Base-by-base conservation (phyloP, 2,888 invertebrate species). In the Drosophila aldrichi region DNA sequence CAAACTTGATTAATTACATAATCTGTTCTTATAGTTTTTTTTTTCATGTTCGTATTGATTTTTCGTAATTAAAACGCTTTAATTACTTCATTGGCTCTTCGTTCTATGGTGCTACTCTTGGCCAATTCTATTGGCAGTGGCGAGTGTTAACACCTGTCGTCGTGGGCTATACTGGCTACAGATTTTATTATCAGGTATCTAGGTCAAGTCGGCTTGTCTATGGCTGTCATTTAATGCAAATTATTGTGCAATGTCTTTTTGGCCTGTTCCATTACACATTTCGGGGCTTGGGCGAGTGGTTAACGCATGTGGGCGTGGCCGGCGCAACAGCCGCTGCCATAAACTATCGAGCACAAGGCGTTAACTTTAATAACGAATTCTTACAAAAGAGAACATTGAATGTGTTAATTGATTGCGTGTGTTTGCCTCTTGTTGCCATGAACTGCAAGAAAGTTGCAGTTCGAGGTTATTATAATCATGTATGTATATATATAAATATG, bases 201-300 rank as follows among this genome's bases (percentile, higher is more conserved):
- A 69, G 83, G 89, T 84, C 83, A 84, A 84, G 60, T 76, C 85
- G 82, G 60, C 89, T 68, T 81, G 89, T 78, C 81, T 51, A 22
- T 57, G 63, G 59, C 76, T 76, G 74, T 82, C 87, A 70, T 84
- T 84, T 84, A 84, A 89, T 89, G 83, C 89, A 84, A 84, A 84
- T 89, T 62, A 81, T 87, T 83, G 67, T 64, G 70, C 77, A 80
- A 86, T 70, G 57, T 44, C 59, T 51, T 32, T 10, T 64, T 58
- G 55, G 68, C 81, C 60, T 69, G 77, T 80, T 79, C 67, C 67
- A 81, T 70, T 74, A 80, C 77, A 80, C 76, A 80, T 80, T 80
- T 49, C 1, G 80, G 77, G 76, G 71, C 71, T 80, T 76, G 69
- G 58, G 80, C 76, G 41, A 64, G 70, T 56, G 43, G 34, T 58